Base-by-base conservation (phyloP, 2,797 vertebrate species). In the Cercopithecus petaurista region DNA sequence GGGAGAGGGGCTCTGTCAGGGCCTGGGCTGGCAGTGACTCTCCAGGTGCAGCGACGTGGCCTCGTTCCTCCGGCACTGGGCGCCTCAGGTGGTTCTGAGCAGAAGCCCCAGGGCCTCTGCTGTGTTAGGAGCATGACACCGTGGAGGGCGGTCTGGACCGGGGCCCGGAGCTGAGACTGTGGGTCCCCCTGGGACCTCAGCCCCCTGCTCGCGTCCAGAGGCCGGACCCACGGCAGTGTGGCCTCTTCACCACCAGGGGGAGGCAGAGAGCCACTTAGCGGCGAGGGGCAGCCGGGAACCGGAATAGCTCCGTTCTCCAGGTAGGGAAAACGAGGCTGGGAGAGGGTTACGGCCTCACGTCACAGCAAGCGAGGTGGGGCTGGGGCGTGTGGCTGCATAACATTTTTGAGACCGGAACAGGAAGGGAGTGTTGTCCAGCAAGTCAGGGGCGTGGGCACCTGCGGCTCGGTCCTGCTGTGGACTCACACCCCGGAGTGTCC, bases 181-280 rank as follows among this genome's bases (percentile, higher is more conserved):
- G n/a, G 46, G 52, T 50, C n/a, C 17, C 2, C 1, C 12, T 30
- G 79, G 39, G 43, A 22, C 21, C 39, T 7, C 2, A 1, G 19
- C 2, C 4, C 50, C 41, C 14, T 13, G 1, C 1, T 2, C 30
- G 17, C 2, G 2, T 30, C 30, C 28, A 5, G 1, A 7, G 21
- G 9, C 11, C 0, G 4, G 46, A 13, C 24, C 28, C 19, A 1
- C 14, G 0, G 88, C 93, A 77, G 39, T 93, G 64, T 1, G 19
- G 46, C 7, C 10, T 24, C 17, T 21, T 75, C 7, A 26, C 90
- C 98, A 94, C 85, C 73, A 97, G 96, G 64, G 93, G 97, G 96
- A 64, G 80, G 61, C 91, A 93, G 95, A 90, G 88, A 48, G 79
- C 61, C 94, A 41, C 19, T n/a, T 64, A n/a, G 33, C 43, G 4